Evolutionary conservation across 2,113 vertebrate species (phyloP), one percentile per base, ranked within the genome.

Genomic region (Brachypteracias leptosomus): DNA sequence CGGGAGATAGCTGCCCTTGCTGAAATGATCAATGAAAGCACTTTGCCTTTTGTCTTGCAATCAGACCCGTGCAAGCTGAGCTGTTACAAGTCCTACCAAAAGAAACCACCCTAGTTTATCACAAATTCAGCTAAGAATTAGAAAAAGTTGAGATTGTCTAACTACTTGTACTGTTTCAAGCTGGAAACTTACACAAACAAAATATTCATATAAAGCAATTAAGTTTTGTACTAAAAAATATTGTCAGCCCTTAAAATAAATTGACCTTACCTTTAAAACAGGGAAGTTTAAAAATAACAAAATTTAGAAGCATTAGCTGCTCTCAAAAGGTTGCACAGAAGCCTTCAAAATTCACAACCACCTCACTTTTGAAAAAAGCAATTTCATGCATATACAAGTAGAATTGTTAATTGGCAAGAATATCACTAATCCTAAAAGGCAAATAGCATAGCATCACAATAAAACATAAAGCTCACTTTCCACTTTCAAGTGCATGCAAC

Each of bases 21-120:
- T 92, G 85, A 91, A 95, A 93, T 84, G 57, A 93, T 90, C 95
- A 95, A 36, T 72, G 67, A 55, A 90, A 95, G 79, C 79, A 81
- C 79, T 96, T 80, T 58, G 65, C 62, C 58, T 94, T 93, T 49
- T 93, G 65, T 78, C 76, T 88, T 68, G 73, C 68, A 81, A 92
- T 90, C 92, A 92, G 66, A 93, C 31, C 38, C 2, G 13, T 35
- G 73, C 79, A 74, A 88, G 38, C 52, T 86, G 36, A 65, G 44
- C 61, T 74, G 28, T 35, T 81, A 21, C 14, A 84, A 52, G 61
- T 42, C 33, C 33, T 75, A 70, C 47, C 68, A 90, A 74, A 85
- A 72, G 52, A 73, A 38, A 6, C 15, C 21, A 11, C 5, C 2
- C 9, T 16, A 11, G 14, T 57, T 81, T 46, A 29, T 15, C 49